A percentile compares a stretch with the other conserved stretches of the same genome.
Evolutionary conservation across 2,797 vertebrate species (phyloP).

Genomic region (Notolepis coatsorum): DNA sequence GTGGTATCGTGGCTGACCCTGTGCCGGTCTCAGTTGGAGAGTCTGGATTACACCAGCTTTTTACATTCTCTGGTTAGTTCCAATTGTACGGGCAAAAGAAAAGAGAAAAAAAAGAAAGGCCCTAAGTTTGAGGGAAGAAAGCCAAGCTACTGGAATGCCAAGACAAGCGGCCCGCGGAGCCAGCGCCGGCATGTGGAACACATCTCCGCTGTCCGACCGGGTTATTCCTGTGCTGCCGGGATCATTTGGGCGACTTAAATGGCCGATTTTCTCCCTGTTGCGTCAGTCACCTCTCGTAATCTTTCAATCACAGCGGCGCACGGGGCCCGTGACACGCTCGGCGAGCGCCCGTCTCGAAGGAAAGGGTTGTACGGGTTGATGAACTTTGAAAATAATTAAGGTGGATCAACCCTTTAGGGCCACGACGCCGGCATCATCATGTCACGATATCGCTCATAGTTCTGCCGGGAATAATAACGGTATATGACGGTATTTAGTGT

Average conservation of each 20-base stretch:
- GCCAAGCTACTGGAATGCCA: conserved; percentile 81
- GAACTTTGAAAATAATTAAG: conserved; percentile 40
- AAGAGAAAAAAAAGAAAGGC: conserved; percentile 44
- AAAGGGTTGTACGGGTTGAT: conserved; percentile 18
- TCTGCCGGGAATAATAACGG: no score
- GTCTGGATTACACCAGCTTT: conserved; percentile 75
- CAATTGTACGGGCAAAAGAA: conserved; percentile 75
- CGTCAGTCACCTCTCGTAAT: conserved; percentile 73
- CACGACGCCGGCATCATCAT: no score
- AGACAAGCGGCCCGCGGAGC: conserved; percentile 79
- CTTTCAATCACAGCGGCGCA: conserved; percentile 64
- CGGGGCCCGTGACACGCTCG: conserved; percentile 42
- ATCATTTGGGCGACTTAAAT: conserved; percentile 82
- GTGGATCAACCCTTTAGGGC: conserved; percentile 28
- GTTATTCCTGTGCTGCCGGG: conserved; percentile 80
- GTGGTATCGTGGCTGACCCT: conserved; percentile 74
- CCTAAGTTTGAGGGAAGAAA: conserved; percentile 64
- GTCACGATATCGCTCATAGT: no score
- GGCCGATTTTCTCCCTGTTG: conserved; percentile 76
- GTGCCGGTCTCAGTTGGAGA: conserved; percentile 73
- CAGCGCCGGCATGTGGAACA: conserved; percentile 80
- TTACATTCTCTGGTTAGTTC: conserved; percentile 75
- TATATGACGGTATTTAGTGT: no score
- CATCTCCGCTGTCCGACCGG: conserved; percentile 80
- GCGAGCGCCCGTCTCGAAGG: conserved; percentile 1